phyloP scores from a whole-genome alignment of 2,113 vertebrate species.

The Stegastes partitus region DNA sequence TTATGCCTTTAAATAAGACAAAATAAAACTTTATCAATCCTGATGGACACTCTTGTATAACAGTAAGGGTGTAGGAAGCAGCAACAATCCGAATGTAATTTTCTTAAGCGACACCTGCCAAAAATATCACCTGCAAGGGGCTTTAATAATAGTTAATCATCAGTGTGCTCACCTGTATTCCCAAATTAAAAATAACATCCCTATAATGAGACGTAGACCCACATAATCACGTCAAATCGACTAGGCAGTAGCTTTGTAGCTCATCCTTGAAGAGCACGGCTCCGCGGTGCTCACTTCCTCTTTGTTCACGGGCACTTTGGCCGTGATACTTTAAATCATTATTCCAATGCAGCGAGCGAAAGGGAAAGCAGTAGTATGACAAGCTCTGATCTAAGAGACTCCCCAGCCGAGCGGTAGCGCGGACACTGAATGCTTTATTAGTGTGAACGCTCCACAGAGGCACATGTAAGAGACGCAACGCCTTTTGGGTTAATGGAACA shows the following conservation, averaged over 20 bases:
- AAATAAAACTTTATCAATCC: no score
- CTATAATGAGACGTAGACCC: not conserved
- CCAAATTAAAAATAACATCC: conserved; percentile 6
- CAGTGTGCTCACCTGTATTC: not conserved
- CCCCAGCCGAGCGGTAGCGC: not conserved
- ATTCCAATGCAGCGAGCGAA: conserved; percentile 3
- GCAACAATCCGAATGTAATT: not conserved
- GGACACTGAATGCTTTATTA: conserved; percentile 27
- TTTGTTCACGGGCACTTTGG: conserved; percentile 6
- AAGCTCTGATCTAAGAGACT: conserved; percentile 27
- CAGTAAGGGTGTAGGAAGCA: not conserved
- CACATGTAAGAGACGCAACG: not conserved
- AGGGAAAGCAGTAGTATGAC: conserved; percentile 9
- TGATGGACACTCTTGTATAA: no score
- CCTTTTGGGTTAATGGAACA: not conserved
- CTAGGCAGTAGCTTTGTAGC: conserved; percentile 10
- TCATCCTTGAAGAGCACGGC: conserved; percentile 23
- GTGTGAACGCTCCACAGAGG: not conserved
- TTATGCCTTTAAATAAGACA: not conserved
- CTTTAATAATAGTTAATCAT: not conserved
- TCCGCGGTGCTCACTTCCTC: not conserved
- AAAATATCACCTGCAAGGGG: not conserved
- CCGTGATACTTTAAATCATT: conserved; percentile 20
- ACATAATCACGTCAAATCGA: conserved; percentile 28
- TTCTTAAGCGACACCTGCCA: not conserved